phyloP scores from a whole-genome alignment of 1,140 invertebrate species.

The Eriosoma lanigerum region DNA sequence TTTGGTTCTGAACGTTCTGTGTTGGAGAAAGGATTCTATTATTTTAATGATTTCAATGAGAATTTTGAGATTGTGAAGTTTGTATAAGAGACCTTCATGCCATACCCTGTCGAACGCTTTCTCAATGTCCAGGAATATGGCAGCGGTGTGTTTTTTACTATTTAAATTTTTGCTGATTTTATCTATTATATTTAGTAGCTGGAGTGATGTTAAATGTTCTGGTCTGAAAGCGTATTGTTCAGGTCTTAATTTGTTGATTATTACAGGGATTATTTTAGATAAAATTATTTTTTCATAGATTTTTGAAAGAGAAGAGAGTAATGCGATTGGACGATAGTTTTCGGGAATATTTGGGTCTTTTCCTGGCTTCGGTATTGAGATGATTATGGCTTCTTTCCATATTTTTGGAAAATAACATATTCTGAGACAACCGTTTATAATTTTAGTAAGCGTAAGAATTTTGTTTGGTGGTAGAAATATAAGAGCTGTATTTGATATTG shows the following conservation, averaged over 20 bases:
- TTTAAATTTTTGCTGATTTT: background rate
- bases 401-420: background rate
- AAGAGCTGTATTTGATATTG: background rate
- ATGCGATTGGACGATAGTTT: background rate
- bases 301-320: background rate
- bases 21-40: background rate
- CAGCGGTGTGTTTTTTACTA: background rate
- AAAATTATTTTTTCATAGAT: background rate
- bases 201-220: background rate
- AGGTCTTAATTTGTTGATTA: too few species aligned
- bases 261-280: background rate
- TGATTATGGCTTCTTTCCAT: background rate
- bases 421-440: background rate
- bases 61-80: background rate
- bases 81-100: background rate
- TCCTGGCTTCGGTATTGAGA: background rate
- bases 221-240: background rate
- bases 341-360: background rate
- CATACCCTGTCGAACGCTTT: constrained; percentile 17
- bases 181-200: background rate
- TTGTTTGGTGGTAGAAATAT: background rate
- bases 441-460: background rate
- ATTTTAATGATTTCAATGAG: background rate
- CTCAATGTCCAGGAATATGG: constrained; percentile 12
- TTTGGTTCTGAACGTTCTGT: background rate